A percentile compares a stretch with the other conserved stretches of the same genome.
Conservation (phyloP, 2,888 invertebrate genomes). For the Mechanitis messenoides region DNA sequence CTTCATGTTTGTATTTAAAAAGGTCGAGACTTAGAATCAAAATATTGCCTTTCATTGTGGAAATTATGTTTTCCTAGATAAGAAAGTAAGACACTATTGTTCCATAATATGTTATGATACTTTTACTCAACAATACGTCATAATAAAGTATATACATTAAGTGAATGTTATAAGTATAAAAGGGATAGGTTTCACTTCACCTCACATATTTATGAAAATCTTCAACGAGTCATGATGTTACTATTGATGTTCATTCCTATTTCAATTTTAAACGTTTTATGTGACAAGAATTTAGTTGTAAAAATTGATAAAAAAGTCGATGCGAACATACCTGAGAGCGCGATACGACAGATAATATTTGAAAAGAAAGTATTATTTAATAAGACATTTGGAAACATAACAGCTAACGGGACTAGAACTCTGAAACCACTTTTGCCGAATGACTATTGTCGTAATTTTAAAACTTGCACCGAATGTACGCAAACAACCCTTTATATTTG, state of each 20-base stretch:
- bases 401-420: neutral
- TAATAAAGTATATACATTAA: neutral
- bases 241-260: neutral
- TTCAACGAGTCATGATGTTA: neutral
- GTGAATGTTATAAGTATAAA: neutral
- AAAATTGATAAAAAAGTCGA: neutral
- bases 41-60: slow-evolving; percentile 13
- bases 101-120: slow-evolving; percentile 16
- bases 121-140: slow-evolving; percentile 1
- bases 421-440: neutral
- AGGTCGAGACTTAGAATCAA: slow-evolving; percentile 10
- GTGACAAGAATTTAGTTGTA: neutral
- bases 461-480: slow-evolving; percentile 40
- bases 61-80: slow-evolving; percentile 10
- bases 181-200: neutral
- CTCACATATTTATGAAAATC: slow-evolving; percentile 1
- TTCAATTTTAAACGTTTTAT: neutral
- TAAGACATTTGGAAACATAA: neutral
- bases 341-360: neutral
- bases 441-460: slow-evolving; percentile 36
- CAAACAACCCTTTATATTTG: slow-evolving; percentile 37
- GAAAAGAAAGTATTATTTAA: neutral
- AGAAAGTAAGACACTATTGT: slow-evolving; percentile 18
- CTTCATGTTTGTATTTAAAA: slow-evolving; percentile 1
- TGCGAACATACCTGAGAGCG: neutral